Percentiles rank a stretch among this genome's conserved stretches.
Evolutionary conservation across 2,113 vertebrate genomes (phyloP).

Genomic region (Asarcornis scutulata): DNA sequence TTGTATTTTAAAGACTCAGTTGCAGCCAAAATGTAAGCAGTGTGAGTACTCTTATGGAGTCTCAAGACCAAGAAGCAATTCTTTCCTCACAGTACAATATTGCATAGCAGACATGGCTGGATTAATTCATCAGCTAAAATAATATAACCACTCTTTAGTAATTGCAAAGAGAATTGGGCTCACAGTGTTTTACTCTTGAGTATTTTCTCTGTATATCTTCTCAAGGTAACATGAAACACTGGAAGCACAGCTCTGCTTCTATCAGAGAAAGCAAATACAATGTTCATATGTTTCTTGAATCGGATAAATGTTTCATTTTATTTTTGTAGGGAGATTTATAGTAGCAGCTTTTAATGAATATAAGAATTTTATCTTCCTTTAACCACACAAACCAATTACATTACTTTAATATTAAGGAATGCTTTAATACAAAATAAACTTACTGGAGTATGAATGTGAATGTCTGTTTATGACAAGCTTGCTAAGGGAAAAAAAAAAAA

Average conservation of each 20-base stretch:
- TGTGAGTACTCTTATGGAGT: not conserved
- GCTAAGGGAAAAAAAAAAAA: not conserved
- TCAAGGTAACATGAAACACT: not conserved
- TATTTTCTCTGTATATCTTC: not conserved
- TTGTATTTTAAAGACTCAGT: not conserved
- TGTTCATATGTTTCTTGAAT: not conserved
- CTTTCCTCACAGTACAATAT: not conserved
- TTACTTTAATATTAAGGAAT: not conserved
- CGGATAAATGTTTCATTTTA: slow-evolving; percentile 14
- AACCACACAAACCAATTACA: not conserved
- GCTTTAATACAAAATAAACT: not conserved
- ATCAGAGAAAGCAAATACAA: not conserved
- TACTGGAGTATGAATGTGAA: not conserved
- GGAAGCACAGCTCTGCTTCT: not conserved
- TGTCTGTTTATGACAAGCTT: not conserved
- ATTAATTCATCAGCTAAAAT: not conserved
- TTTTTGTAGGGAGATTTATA: slow-evolving; percentile 17
- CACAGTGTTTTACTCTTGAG: not conserved
- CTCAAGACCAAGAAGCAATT: not conserved
- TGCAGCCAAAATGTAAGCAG: not conserved
- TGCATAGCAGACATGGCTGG: not conserved
- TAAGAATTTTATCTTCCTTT: slow-evolving; percentile 17
- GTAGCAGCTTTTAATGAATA: not conserved
- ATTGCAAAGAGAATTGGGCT: not conserved
- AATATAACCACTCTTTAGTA: not conserved